A percentile compares a stretch with the other conserved stretches of the same genome.
These are phyloP conservation scores for Otis tarda DNA, from an alignment of 2,113 vertebrate genomes.

Conservation along the genomic window DNA sequence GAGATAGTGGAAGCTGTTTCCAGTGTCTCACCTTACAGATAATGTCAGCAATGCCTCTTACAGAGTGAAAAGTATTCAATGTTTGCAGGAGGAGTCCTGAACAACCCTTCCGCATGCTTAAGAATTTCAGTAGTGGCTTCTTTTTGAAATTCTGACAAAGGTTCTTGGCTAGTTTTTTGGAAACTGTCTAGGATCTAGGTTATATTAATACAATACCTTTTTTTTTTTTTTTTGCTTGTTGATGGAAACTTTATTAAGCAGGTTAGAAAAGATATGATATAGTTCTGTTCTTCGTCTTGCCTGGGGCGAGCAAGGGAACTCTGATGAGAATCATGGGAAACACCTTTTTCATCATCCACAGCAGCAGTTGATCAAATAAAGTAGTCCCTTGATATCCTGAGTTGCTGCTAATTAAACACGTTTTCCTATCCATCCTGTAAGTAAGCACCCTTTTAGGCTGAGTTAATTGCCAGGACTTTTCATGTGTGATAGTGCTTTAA, in stretches of 20 bases:
- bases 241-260: background rate
- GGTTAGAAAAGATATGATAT: background rate
- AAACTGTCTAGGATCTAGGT: conserved; percentile 29
- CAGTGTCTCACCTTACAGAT: background rate
- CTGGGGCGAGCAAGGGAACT: background rate
- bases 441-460: background rate
- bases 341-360: conserved; percentile 7
- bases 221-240: background rate
- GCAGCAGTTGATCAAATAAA: conserved; percentile 7
- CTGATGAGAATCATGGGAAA: background rate
- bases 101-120: conserved; percentile 12
- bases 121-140: conserved; percentile 49
- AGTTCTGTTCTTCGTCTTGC: conserved; percentile 8
- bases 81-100: background rate
- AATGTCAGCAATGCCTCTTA: background rate
- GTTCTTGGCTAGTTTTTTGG: conserved; percentile 31
- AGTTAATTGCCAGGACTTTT: background rate
- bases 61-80: background rate
- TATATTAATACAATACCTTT: background rate
- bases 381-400: background rate
- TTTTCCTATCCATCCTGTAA: background rate
- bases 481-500: background rate
- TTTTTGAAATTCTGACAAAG: conserved; percentile 32
- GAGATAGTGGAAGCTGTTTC: background rate
- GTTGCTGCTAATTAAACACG: conserved; percentile 9